These are phyloP conservation scores for Epinephelus malabaricus DNA, from an alignment of 2,797 vertebrate genomes.

Conservation along the genomic window DNA sequence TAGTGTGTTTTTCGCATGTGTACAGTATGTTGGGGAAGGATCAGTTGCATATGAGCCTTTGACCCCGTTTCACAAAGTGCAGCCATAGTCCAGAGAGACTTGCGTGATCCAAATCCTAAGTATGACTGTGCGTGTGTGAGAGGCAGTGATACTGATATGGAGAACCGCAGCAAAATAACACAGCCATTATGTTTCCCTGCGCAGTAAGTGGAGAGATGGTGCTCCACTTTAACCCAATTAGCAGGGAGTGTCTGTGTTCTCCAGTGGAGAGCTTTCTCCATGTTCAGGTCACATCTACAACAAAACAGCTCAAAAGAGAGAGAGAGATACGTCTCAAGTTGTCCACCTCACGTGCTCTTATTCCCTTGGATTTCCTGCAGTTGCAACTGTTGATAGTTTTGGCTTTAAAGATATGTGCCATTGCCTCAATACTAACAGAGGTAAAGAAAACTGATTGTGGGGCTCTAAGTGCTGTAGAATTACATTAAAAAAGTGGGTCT, in stretches of 20 bases:
- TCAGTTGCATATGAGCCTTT: neutral
- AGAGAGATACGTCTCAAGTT: neutral
- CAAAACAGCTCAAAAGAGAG: conserved; percentile 5
- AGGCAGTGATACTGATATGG: conserved; percentile 6
- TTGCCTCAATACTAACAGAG: neutral
- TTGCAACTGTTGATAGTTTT: neutral
- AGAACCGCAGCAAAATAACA: conserved; percentile 31
- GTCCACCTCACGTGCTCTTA: neutral
- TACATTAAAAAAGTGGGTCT: too few relatives aligned
- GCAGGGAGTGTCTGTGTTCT: conserved; percentile 63
- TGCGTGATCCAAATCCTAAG: neutral
- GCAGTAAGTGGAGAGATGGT: conserved; percentile 67
- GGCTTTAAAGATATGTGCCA: neutral
- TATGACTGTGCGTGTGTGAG: neutral
- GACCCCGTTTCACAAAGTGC: conserved; percentile 30
- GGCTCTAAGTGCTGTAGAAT: neutral
- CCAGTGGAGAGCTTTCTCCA: conserved; percentile 19
- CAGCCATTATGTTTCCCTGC: conserved; percentile 30
- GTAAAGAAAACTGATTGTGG: neutral
- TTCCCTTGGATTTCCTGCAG: neutral
- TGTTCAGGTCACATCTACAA: conserved; percentile 16
- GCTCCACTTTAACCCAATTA: conserved; percentile 70
- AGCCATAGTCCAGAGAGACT: neutral
- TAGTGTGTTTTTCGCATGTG: neutral
- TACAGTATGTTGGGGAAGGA: neutral